Base-by-base conservation (phyloP, 1,140 invertebrate species). In the Lerema accius region DNA sequence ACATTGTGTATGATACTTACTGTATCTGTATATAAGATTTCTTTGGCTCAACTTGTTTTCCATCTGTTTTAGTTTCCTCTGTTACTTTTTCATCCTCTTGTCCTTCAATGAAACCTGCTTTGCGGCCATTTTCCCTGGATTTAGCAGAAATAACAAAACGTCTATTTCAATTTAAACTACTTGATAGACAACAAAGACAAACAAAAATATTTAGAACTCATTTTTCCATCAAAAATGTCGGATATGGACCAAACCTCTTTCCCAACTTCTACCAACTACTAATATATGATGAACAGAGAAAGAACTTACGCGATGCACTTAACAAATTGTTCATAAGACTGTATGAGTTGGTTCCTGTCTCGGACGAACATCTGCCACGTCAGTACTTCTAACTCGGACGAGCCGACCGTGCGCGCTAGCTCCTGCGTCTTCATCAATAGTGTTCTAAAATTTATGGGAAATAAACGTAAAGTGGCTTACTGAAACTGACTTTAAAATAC, bases 1-100 rank as follows among this genome's bases (percentile, higher is more conserved):
- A n/a, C n/a, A n/a, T n/a, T n/a, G n/a, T n/a, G n/a, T n/a, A 32
- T 37, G 0, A 32, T 14, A 78, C 85, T 75, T 63, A 88, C 83
- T 88, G 81, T 14, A 55, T 76, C 50, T 86, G 71, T 4, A 87
- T 64, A 39, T 68, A 74, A 23, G 80, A 85, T 51, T 81, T 84
- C 10, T 65, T 59, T 17, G 67, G 65, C n/a, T 19, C 55, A 3
- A 75, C 69, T 11, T 63, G 26, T 11, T 75, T 73, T 65, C 62
- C 72, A 51, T 67, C 61, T 1, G 26, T 39, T 46, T 73, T 65
- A 4, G 42, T 1, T 13, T 73, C 67, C 4, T 32, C 7, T 23
- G 19, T 23, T 23, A 5, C 19, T 2, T 23, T 15, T 67, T 69
- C 73, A 50, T 66, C 63, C 1, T 14, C 45, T 48, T 75, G 63